Evolutionary conservation across 1,140 invertebrate genomes (phyloP).

Genomic region (Drosophila paulistorum): DNA sequence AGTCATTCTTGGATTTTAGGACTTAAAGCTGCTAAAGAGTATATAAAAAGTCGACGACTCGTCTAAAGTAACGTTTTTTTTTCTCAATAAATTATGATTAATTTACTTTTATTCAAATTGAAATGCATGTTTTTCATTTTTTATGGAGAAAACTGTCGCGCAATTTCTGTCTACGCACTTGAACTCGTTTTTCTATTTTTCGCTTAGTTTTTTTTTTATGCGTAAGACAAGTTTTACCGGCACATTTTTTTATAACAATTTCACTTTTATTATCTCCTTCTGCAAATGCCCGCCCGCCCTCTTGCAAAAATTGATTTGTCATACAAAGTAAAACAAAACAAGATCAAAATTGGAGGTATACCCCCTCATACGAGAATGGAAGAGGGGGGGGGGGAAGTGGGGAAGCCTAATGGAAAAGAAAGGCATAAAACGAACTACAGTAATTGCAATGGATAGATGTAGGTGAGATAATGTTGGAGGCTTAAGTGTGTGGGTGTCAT

Average conservation of each 20-base stretch:
- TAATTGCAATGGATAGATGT: conserved; percentile 21
- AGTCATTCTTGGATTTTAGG: too few species aligned
- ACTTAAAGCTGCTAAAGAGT: not conserved
- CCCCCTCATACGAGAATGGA: not conserved
- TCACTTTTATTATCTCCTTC: conserved; percentile 48
- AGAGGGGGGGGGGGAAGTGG: too few species aligned
- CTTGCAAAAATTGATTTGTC: conserved; percentile 41
- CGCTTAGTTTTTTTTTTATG: conserved; percentile 35
- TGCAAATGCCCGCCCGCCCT: not conserved
- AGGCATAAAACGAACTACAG: conserved; percentile 8
- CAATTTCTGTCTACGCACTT: conserved; percentile 58
- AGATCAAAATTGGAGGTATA: not conserved
- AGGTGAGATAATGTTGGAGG: conserved; percentile 20
- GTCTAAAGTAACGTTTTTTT: not conserved
- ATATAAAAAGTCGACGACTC: not conserved
- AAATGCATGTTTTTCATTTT: conserved; percentile 40
- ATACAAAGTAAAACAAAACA: conserved; percentile 11
- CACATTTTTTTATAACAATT: conserved; percentile 47
- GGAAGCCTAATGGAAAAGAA: conserved; percentile 24
- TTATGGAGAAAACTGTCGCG: conserved; percentile 52
- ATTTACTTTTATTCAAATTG: conserved; percentile 42
- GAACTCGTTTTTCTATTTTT: conserved; percentile 54
- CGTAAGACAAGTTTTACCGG: conserved; percentile 52
- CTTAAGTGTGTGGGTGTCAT: conserved; percentile 20
- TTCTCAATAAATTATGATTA: conserved; percentile 15